phyloP scores from a whole-genome alignment of 2,113 vertebrate species.

The Crotalus helleri region DNA sequence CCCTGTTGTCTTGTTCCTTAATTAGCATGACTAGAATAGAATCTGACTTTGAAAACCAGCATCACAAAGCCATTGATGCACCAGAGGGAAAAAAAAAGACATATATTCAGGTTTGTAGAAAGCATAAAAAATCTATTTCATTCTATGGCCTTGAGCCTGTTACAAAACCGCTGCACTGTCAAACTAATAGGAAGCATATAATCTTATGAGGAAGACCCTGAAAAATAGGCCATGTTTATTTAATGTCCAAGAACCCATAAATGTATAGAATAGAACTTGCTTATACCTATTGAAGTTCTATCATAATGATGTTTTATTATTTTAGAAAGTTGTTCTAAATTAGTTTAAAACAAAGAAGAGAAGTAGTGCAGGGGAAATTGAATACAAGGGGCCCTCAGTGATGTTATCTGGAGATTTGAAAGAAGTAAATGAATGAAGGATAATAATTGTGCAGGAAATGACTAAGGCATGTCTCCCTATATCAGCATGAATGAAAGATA shows the following conservation, averaged over 20 bases:
- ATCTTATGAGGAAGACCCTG: background rate
- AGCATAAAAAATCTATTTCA: background rate
- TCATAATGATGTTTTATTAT: background rate
- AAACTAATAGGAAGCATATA: background rate
- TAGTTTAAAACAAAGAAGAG: background rate
- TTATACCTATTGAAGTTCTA: background rate
- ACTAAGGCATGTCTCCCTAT: background rate
- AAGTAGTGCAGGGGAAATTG: background rate
- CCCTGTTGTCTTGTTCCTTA: background rate
- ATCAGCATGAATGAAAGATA: background rate
- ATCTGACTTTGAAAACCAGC: background rate
- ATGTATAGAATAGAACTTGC: background rate
- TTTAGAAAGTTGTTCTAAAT: background rate
- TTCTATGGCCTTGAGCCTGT: background rate
- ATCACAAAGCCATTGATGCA: too few species aligned
- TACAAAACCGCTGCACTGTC: background rate
- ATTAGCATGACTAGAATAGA: background rate
- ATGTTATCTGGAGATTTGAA: background rate
- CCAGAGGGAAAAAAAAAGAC: too few species aligned
- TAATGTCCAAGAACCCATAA: background rate
- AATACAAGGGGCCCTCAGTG: background rate
- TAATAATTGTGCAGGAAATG: background rate
- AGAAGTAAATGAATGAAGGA: background rate
- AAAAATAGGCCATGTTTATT: background rate
- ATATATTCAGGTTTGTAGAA: background rate